phyloP scores from a whole-genome alignment of 2,888 invertebrate species.

The Zygaena filipendulae region DNA sequence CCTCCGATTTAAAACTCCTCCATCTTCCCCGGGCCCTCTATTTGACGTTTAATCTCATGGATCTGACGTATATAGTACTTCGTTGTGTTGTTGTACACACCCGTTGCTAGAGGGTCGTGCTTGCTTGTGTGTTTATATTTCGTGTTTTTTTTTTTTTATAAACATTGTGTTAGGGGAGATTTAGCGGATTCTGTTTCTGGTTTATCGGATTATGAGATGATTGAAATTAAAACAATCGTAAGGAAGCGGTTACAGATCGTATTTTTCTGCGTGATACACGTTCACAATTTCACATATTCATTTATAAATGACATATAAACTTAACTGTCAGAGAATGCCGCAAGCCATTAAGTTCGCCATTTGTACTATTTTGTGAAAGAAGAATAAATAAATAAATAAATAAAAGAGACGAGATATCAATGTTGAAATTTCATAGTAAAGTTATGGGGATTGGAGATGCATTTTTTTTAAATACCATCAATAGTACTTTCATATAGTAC shows the following conservation, averaged over 20 bases:
- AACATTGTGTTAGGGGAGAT: slow-evolving; percentile 22
- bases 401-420: too few relatives aligned
- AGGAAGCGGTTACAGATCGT: slow-evolving; percentile 8
- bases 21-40: slow-evolving; percentile 28
- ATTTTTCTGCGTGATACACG: too few relatives aligned
- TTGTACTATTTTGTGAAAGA: too few relatives aligned
- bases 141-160: slow-evolving; percentile 15
- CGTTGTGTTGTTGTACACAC: slow-evolving; percentile 8
- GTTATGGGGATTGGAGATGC: too few relatives aligned
- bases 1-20: slow-evolving; percentile 39
- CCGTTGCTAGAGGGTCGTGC: slow-evolving; percentile 1
- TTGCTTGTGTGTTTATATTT: not conserved
- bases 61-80: slow-evolving; percentile 44
- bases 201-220: slow-evolving; percentile 7
- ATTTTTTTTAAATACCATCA: too few relatives aligned
- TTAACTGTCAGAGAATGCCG: too few relatives aligned
- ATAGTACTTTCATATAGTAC: too few relatives aligned
- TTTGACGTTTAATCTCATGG: slow-evolving; percentile 48
- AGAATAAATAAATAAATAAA: too few relatives aligned
- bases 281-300: too few relatives aligned
- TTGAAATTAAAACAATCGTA: slow-evolving; percentile 3
- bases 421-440: too few relatives aligned
- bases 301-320: too few relatives aligned
- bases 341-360: too few relatives aligned
- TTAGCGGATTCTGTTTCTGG: slow-evolving; percentile 29